Evolutionary conservation across 2,113 vertebrate species (phyloP), one percentile per base, ranked within the genome.

Genomic region (Ochotona curzoniae): DNA sequence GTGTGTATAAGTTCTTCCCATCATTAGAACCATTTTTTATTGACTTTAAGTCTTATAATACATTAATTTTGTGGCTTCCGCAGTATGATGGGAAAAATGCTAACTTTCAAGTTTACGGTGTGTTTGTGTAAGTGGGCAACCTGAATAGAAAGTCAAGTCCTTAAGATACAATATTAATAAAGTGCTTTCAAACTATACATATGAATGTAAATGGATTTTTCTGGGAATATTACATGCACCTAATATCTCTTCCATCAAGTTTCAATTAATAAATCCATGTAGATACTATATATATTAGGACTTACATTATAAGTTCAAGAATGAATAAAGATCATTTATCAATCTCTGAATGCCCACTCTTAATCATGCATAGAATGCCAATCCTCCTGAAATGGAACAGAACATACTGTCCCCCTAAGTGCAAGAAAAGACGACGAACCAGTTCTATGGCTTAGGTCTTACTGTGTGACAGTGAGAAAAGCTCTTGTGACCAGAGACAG

Each of bases 161-260:
- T 86, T 63, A 87, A 85, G 30, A 78, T 86, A 54, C 3, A 74
- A 63, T 82, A 54, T 89, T 66, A 83, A 87, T 90, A 17, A 84
- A 82, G 20, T 79, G 23, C 23, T 91, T 89, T 61, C 23, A 86
- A 82, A 87, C 5, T 75, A 11, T 76, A 69, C 26, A 79, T 47
- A 20, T 23, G 67, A 67, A 61, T 51, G 23, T 49, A 47, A 49
- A 25, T 66, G 26, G 23, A 28, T 78, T 87, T 85, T 63, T 75
- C 51, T 9, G 47, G 32, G n/a, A 13, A 61, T 67, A 69, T 49
- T 85, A 26, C 70, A 47, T 51, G 9, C 10, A 2, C n/a, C 47
- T 83, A 8, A 17, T 93, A n/a, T 63, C 9, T 75, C 14, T 64
- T 51, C 51, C 83, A 70, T 75, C 61, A 90, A 87, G 30, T 61